Evolutionary conservation across 2,888 invertebrate species (phyloP).

Genomic region (Meta bourneti): DNA sequence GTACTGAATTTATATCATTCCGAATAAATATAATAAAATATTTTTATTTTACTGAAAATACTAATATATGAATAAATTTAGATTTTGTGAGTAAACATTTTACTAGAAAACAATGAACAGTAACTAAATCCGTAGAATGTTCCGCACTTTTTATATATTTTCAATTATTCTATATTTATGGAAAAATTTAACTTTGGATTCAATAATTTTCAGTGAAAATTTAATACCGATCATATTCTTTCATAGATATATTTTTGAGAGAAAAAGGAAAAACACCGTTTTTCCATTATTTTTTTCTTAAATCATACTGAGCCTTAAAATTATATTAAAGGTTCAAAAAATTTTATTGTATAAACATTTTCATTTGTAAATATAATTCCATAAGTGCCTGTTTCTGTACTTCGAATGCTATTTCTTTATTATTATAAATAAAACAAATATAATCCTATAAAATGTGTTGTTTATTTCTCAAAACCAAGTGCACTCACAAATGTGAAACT

Average conservation of each 20-base stretch:
- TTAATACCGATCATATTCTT: no score
- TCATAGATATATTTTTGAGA: neutral
- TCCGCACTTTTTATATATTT: no score
- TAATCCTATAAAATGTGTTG: slow-evolving; percentile 23
- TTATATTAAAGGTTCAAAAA: slow-evolving; percentile 14
- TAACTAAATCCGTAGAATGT: no score
- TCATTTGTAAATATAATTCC: slow-evolving; percentile 69
- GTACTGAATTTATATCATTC: no score
- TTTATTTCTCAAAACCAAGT: neutral
- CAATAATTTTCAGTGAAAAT: no score
- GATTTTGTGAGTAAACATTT: no score
- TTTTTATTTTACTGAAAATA: no score
- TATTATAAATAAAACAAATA: slow-evolving; percentile 58
- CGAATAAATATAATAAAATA: no score
- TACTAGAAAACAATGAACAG: no score
- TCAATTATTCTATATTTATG: no score
- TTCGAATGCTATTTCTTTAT: slow-evolving; percentile 68
- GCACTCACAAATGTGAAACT: neutral
- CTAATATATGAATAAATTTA: no score
- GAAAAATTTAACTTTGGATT: no score
- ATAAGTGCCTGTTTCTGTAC: slow-evolving; percentile 70
- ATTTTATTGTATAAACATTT: slow-evolving; percentile 42
- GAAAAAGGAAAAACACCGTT: neutral
- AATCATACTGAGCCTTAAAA: neutral
- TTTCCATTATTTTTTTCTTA: neutral